Base-by-base conservation (phyloP, 2,888 invertebrate species). In the Trichopoda pennipes region DNA sequence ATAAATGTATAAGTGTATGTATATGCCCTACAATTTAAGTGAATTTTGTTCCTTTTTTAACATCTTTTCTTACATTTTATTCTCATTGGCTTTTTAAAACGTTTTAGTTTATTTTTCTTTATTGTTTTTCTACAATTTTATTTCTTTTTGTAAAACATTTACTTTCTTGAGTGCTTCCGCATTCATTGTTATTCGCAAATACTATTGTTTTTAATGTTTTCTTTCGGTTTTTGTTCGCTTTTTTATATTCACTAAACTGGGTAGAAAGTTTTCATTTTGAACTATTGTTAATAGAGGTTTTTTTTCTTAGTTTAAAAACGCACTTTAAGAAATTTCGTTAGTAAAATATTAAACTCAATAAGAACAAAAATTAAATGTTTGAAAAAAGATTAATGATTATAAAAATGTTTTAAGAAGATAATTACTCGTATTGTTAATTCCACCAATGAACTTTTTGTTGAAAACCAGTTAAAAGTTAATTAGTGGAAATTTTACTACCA, bases 151-250 rank as follows among this genome's bases (percentile, higher is more conserved):
- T 72, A 76, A 60, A 82, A 68, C 75, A 79, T 82, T 82, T 82
- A 75, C 68, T 82, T 82, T 82, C 78, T 75, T 76, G 79, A 79
- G 79, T 82, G 82, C 79, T 82, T 82, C 82, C 82, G 82, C 72
- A 79, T 75, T 78, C 78, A 78, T 82, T 78, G 81, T 82, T 78
- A 78, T 81, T 78, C 69, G 74, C 49, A 70, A 73, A 76, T 76
- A 69, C 63, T 77, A 47, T 70, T 77, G 35, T 55, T 76, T 66
- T 58, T 64, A 56, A 28, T 56, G 32, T 32, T 63, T 73, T 53
- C 32, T 42, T 23, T 28, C n/a, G n/a, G n/a, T 47, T 21, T 32
- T 12, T 47, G 32, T 42, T 56, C 23, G 38, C 55, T 60, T 16
- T 2, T 28, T 28, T 28, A 7, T 8, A 55, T 53, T 66, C 53